phyloP scores from a whole-genome alignment of 2,797 vertebrate species.

The Oreochromis grahami region DNA sequence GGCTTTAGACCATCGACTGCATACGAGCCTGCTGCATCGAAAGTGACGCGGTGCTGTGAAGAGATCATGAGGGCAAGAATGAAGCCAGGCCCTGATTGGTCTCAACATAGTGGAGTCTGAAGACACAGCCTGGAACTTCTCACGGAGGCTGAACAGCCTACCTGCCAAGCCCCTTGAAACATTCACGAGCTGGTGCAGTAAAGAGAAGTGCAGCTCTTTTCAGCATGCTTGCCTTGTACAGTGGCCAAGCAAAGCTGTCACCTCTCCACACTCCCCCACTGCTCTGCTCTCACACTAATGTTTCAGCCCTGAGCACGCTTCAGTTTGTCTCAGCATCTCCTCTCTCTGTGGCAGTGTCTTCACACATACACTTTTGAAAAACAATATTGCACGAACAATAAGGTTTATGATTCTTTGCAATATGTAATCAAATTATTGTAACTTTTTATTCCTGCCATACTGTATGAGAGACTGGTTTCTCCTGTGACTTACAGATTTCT shows the following conservation, averaged over 20 bases:
- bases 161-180: neutral
- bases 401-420: neutral
- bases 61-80: neutral
- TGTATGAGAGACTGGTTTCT: neutral
- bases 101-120: accelerated
- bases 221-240: neutral
- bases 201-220: neutral
- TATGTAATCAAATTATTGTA: neutral
- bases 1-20: constrained; percentile 90
- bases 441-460: accelerated
- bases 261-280: neutral
- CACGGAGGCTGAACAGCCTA: neutral
- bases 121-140: neutral
- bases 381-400: neutral
- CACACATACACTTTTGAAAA: neutral
- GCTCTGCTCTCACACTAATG: neutral
- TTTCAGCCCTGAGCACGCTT: neutral
- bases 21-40: constrained; percentile 84
- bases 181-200: neutral
- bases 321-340: neutral
- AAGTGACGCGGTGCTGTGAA: constrained; percentile 82
- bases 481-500: neutral
- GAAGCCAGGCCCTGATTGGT: neutral
- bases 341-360: neutral
- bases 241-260: neutral